Evolutionary conservation across 2,888 invertebrate genomes (phyloP), one percentile per base, ranked within the genome.

Genomic region (Meandrusa payeni): DNA sequence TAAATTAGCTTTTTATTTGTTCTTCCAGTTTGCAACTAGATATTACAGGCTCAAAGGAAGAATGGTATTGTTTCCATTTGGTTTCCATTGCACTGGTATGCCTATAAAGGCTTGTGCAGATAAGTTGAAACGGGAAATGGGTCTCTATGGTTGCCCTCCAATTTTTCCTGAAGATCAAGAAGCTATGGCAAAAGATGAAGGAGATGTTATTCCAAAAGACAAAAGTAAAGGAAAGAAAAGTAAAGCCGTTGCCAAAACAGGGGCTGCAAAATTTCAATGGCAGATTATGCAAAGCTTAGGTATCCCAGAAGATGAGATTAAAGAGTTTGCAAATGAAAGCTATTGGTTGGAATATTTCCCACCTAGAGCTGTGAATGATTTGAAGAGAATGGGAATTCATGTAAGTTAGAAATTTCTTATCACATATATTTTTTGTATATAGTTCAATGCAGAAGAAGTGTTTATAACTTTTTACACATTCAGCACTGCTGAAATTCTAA

Each of bases 31-130:
- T 90, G 94, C 97, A 6, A 91, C 93, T 41, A 93, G 99, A 31
- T 99, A 95, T 75, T 92, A 98, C 52, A 91, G 98, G n/a, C 78
- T 99, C 36, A 93, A 95, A 76, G 99, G 99, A 0, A 96, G 95
- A 69, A 91, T 90, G 61, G 95, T 95, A 5, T 89, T 99, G 4
- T 99, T 98, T 80, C 99, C 99, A 6, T 99, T 99, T 85, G 99
- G 97, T 2, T 95, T 99, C 59, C 99, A 99, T 77, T 98, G 98
- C 69, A 99, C 99, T 11, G 99, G 99, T 29, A 99, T 99, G 99
- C 99, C 99, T 0, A 99, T 99, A 47, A 99, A 98, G 82, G 98
- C 99, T 0, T 98, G 98, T 88, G 96, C 99, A 6, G 99, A 99
- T 76, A 99, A 99, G 75, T 78, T 99, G 27, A 96, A 95, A 65